Evolutionary conservation across 2,797 vertebrate species (phyloP).

Genomic region (Pangasius sanitwongsei): DNA sequence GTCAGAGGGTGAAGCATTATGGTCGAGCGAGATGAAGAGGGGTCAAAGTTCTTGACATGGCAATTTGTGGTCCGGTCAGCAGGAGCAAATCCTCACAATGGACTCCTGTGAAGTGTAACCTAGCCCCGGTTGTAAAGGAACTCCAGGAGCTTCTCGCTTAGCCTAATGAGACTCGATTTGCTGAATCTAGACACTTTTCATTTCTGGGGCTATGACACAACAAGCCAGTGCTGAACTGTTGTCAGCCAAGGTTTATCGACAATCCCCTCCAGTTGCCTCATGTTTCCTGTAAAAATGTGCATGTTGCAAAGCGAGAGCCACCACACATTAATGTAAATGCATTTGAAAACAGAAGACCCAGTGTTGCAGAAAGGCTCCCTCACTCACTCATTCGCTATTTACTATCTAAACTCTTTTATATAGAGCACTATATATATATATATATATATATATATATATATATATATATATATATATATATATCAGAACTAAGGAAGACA

Average conservation of each 20-base stretch:
- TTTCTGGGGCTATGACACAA: neutral
- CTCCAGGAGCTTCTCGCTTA: slow-evolving; percentile 77
- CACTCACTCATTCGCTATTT: neutral
- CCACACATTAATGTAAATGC: too few species aligned
- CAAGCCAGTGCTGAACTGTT: neutral
- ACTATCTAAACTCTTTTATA: neutral
- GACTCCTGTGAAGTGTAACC: slow-evolving; percentile 66
- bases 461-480: neutral
- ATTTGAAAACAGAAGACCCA: neutral
- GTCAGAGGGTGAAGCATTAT: slow-evolving; percentile 77
- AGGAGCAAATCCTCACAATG: slow-evolving; percentile 80
- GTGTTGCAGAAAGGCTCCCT: neutral
- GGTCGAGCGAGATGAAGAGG: slow-evolving; percentile 63
- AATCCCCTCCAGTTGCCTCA: neutral
- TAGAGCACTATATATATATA: neutral
- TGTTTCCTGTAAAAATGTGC: neutral
- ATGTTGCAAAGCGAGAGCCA: neutral
- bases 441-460: too few species aligned
- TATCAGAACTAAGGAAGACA: neutral
- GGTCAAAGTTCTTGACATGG: slow-evolving; percentile 85
- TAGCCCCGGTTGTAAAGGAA: slow-evolving; percentile 67
- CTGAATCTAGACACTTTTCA: slow-evolving; percentile 63
- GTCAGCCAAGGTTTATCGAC: too few species aligned
- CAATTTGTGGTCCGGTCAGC: slow-evolving; percentile 86
- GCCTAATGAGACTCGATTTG: slow-evolving; percentile 91